phyloP scores from a whole-genome alignment of 2,113 vertebrate species.

The Leucosticte australis region DNA sequence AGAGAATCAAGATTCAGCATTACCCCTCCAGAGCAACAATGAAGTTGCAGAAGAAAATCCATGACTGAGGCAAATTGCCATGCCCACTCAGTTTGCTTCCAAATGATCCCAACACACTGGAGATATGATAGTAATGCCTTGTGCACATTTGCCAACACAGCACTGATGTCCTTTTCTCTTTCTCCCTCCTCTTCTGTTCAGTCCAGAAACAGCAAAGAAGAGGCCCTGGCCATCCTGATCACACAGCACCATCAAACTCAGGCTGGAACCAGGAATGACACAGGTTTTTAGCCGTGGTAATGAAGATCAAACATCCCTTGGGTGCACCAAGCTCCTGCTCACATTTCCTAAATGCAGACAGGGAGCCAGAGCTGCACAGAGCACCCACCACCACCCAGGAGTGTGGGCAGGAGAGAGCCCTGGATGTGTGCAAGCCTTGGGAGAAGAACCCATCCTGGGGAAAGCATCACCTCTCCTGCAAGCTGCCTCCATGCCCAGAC shows the following conservation, averaged over 20 bases:
- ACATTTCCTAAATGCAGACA: not conserved
- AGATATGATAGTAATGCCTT: not conserved
- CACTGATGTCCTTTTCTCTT: not conserved
- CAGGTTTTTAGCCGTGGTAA: not conserved
- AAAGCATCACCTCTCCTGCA: not conserved
- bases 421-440: not conserved
- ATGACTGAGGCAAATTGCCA: not conserved
- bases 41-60: not conserved
- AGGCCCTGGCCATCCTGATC: not conserved
- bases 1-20: not conserved
- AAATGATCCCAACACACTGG: not conserved
- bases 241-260: not conserved
- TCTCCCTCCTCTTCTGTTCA: not conserved
- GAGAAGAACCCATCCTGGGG: not conserved
- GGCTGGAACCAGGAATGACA: not conserved
- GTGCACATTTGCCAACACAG: not conserved
- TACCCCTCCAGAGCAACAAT: not conserved
- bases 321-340: not conserved
- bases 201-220: not conserved
- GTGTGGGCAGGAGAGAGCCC: not conserved
- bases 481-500: not conserved
- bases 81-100: not conserved
- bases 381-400: not conserved
- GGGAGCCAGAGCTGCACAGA: not conserved
- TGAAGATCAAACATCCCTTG: not conserved